These are phyloP conservation scores for Macroteleia sp. DNA, from an alignment of 2,888 invertebrate species.

Conservation along the genomic window DNA sequence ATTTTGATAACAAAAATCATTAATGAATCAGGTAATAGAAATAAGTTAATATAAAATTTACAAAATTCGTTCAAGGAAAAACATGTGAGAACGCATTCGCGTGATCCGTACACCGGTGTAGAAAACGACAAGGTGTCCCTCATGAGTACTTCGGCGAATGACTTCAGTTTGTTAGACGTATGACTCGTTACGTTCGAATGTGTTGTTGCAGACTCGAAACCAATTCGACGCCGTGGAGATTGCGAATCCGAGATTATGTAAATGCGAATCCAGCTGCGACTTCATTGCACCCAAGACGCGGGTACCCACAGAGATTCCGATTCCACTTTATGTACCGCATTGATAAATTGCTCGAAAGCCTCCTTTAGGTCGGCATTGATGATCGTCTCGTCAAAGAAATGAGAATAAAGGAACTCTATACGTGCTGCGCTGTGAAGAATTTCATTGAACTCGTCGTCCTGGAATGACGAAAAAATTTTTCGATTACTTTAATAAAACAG, in stretches of 20 bases:
- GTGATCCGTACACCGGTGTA: slow-evolving; percentile 12
- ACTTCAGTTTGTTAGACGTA: slow-evolving; percentile 26
- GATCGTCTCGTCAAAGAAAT: slow-evolving; percentile 96
- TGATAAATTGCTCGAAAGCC: slow-evolving; percentile 93
- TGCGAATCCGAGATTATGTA: slow-evolving; percentile 31
- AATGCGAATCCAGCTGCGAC: slow-evolving; percentile 27
- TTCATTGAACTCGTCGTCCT: slow-evolving; percentile 96
- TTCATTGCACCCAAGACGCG: slow-evolving; percentile 95
- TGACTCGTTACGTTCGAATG: slow-evolving; percentile 26
- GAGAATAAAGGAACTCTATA: slow-evolving; percentile 96
- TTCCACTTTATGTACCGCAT: slow-evolving; percentile 93
- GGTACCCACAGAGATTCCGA: slow-evolving; percentile 98
- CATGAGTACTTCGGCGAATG: slow-evolving; percentile 36
- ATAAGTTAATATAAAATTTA: slow-evolving; percentile 56
- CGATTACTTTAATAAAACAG: too few relatives aligned
- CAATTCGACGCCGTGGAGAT: too few relatives aligned
- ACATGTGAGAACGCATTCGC: slow-evolving; percentile 2
- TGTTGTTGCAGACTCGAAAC: slow-evolving; percentile 3
- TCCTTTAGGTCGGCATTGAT: slow-evolving; percentile 95
- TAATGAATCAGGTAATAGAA: slow-evolving; percentile 12
- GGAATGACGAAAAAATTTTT: slow-evolving; percentile 66
- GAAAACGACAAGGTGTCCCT: slow-evolving; percentile 50
- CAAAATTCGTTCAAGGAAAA: slow-evolving; percentile 39
- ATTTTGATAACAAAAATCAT: slow-evolving; percentile 32
- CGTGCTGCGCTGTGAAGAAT: slow-evolving; percentile 93